Evolutionary conservation across 2,888 invertebrate species (phyloP), one percentile per base, ranked within the genome.

Genomic region (Geophilus truncorum): DNA sequence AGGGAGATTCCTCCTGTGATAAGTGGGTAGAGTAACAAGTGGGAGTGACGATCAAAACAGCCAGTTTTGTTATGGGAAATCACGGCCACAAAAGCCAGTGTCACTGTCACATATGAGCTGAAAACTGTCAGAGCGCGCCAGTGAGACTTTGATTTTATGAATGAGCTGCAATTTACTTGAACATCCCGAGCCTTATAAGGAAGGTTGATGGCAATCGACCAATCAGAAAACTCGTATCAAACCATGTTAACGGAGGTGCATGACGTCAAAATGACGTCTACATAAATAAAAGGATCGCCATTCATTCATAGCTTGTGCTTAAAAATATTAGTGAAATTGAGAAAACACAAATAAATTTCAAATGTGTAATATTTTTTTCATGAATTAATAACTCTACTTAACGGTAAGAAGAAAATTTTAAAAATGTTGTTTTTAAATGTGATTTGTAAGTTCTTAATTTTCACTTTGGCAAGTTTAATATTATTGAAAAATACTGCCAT

Each of bases 111-210:
- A 15, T 15, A 23, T 1, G 15, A 28, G 12, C 5, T 2, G 25
- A 75, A 23, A 6, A 45, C 18, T n/a, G n/a, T 15, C 5, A 45
- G 5, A n/a, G n/a, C 45, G n/a, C 15, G n/a, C 45, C 15, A 45
- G n/a, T 18, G 15, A 45, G 15, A 45, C 15, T 25, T 81, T 78
- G 62, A 81, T 81, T 81, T 81, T 81, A 81, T 81, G 81, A 81
- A 81, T 81, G 81, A 78, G 75, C 23, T 28, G 23, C 57, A 77
- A 62, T 70, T 81, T 77, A 80, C 79, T 79, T 36, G 34, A 82
- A 80, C 82, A 81, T 81, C 81, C 78, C 81, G 80, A 82, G 80
- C 84, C 84, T 82, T 83, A 83, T 83, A 83, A 82, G 84, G 84
- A 82, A 82, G 81, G 82, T 82, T n/a, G 83, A 82, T 81, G 36